A percentile compares a stretch with the other conserved stretches of the same genome.
These are phyloP conservation scores for Sussaba pulchella DNA, from an alignment of 2,888 invertebrate species.

Conservation along the genomic window DNA sequence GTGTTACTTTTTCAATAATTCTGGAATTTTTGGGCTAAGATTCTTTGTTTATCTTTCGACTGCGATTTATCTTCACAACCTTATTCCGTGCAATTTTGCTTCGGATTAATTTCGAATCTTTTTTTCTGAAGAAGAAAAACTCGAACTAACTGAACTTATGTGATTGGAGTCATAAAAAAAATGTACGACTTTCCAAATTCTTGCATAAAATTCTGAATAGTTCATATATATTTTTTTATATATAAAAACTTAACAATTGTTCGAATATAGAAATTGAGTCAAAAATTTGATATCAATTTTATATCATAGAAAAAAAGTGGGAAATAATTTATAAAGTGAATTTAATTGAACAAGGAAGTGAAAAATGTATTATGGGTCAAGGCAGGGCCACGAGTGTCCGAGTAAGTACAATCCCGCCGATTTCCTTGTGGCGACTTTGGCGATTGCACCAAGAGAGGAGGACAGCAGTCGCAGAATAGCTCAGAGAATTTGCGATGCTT, in stretches of 20 bases:
- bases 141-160: too few relatives aligned
- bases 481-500: conserved; percentile 91
- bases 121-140: neutral
- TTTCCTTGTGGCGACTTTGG: conserved; percentile 93
- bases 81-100: too few relatives aligned
- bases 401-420: conserved; percentile 95
- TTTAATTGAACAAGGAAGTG: neutral
- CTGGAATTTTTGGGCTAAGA: neutral
- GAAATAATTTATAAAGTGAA: neutral
- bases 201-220: too few relatives aligned
- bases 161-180: too few relatives aligned
- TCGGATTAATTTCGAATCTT: too few relatives aligned
- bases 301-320: neutral
- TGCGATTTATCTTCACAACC: too few relatives aligned
- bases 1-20: neutral
- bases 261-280: too few relatives aligned
- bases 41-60: too few relatives aligned
- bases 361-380: conserved; percentile 78
- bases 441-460: conserved; percentile 92
- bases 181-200: too few relatives aligned
- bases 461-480: conserved; percentile 89
- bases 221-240: too few relatives aligned
- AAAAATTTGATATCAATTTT: too few relatives aligned
- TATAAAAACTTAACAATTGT: too few relatives aligned
- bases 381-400: conserved; percentile 91